phyloP scores from a whole-genome alignment of 2,888 invertebrate species.

The Lithophane ornitopus region DNA sequence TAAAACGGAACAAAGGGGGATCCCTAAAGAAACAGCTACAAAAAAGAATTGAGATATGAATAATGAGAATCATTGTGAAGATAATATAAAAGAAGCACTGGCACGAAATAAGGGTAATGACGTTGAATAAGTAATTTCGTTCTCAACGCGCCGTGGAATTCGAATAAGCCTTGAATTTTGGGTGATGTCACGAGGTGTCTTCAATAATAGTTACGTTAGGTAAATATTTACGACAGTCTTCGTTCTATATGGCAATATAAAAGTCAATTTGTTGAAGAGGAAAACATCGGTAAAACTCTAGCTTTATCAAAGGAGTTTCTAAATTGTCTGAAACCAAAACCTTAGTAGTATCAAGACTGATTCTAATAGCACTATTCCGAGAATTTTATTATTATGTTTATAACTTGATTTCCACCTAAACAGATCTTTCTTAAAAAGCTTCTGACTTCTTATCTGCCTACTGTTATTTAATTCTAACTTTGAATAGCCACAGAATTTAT shows the following conservation, averaged over 20 bases:
- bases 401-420: neutral
- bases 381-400: neutral
- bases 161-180: constrained; percentile 38
- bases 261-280: constrained; percentile 1
- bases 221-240: constrained; percentile 14
- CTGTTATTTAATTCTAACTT: neutral
- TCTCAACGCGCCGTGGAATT: constrained; percentile 45
- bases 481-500: neutral
- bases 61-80: constrained; percentile 81
- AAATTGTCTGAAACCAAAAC: neutral
- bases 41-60: constrained; percentile 79
- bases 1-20: constrained; percentile 77
- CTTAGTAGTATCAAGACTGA: neutral
- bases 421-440: neutral
- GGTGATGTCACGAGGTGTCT: constrained; percentile 21
- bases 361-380: neutral
- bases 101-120: constrained; percentile 76
- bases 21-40: constrained; percentile 72
- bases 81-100: constrained; percentile 76
- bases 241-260: constrained; percentile 15
- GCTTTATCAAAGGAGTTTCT: neutral
- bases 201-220: constrained; percentile 15
- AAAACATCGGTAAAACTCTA: neutral
- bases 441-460: neutral
- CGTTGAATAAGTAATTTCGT: constrained; percentile 72